Conservation (phyloP, 2,888 invertebrate species). For the Hydraecia micacea region DNA sequence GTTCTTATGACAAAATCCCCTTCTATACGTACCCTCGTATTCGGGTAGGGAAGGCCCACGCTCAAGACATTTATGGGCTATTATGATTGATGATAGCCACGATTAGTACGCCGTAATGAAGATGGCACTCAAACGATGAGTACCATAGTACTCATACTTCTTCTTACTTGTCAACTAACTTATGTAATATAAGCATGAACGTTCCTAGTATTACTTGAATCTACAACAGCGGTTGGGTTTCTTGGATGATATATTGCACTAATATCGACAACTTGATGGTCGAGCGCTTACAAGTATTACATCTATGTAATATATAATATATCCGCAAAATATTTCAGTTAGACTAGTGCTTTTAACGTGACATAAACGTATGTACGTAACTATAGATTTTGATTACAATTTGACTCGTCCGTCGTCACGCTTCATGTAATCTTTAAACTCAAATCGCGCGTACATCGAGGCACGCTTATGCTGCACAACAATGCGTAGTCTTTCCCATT, state of each 20-base stretch:
- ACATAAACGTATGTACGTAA: background rate
- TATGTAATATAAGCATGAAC: conserved; percentile 47
- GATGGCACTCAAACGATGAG: conserved; percentile 32
- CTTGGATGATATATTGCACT: conserved; percentile 57
- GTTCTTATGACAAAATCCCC: conserved; percentile 26
- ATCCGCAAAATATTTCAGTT: conserved; percentile 8
- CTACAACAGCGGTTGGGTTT: conserved; percentile 50
- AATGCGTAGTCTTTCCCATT: conserved; percentile 18
- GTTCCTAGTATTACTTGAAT: conserved; percentile 51
- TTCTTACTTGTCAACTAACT: conserved; percentile 47
- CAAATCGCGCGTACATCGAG: background rate
- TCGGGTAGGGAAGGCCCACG: background rate
- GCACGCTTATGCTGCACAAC: background rate
- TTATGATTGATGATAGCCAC: conserved; percentile 39
- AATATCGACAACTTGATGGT: conserved; percentile 53
- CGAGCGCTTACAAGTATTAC: conserved; percentile 38
- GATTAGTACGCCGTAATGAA: conserved; percentile 44
- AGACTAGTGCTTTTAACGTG: background rate
- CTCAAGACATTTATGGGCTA: conserved; percentile 16
- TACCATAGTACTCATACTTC: conserved; percentile 30
- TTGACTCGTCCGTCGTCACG: background rate
- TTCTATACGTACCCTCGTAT: background rate
- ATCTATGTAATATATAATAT: conserved; percentile 7
- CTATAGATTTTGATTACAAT: background rate
- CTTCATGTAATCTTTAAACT: background rate